Percentiles rank a stretch among this genome's conserved stretches.
These are phyloP conservation scores for Daphoenositta chrysoptera DNA, from an alignment of 2,113 vertebrate species.

Conservation along the genomic window DNA sequence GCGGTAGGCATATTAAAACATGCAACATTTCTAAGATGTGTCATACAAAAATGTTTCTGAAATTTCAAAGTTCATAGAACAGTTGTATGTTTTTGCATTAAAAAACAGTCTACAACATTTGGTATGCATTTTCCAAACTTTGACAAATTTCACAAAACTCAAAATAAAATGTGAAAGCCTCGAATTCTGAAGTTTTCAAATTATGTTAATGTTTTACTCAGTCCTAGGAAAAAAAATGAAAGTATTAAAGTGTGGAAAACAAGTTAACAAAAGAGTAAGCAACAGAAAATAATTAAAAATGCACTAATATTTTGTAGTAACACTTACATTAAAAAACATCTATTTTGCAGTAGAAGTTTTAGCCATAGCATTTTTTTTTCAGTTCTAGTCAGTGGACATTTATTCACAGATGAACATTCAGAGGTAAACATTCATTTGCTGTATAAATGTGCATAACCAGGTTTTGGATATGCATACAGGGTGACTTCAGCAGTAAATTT, in stretches of 20 bases:
- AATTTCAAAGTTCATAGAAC: constrained; percentile 51
- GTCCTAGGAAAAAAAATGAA: constrained; percentile 66
- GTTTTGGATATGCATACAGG: neutral
- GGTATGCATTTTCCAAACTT: constrained; percentile 16
- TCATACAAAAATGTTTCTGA: constrained; percentile 39
- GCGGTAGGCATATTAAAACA: constrained; percentile 35
- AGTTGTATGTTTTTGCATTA: neutral
- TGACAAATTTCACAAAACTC: constrained; percentile 50
- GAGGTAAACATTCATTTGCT: neutral
- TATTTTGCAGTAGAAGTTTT: neutral
- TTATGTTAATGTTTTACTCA: constrained; percentile 64
- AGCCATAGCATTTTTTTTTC: neutral
- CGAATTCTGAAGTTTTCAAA: constrained; percentile 65
- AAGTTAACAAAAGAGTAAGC: constrained; percentile 35
- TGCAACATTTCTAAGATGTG: constrained; percentile 27
- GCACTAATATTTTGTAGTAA: neutral
- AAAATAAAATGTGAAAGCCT: constrained; percentile 61
- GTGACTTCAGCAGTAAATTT: neutral
- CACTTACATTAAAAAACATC: neutral
- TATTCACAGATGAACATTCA: neutral
- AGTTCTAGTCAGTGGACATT: neutral
- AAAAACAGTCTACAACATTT: constrained; percentile 46
- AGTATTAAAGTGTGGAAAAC: constrained; percentile 56
- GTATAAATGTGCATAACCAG: neutral
- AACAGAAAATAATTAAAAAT: constrained; percentile 41